Conservation (phyloP, 1,140 invertebrate species). For the Grapholita molesta region DNA sequence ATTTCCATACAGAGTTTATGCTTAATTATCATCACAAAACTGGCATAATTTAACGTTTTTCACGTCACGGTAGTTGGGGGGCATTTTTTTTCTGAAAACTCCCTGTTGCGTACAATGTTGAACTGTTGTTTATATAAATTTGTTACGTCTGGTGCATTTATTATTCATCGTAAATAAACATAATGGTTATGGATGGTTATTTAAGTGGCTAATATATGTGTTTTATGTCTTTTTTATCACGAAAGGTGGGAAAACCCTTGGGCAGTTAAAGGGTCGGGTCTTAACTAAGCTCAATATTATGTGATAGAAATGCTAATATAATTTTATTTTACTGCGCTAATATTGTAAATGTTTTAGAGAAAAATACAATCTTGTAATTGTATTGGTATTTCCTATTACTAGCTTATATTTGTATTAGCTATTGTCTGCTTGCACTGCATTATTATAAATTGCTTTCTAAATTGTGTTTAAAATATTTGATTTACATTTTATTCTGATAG, state of each 20-base stretch:
- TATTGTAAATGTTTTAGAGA: background rate
- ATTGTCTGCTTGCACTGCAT: too few relatives aligned
- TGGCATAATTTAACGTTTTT: too few relatives aligned
- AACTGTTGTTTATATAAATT: background rate
- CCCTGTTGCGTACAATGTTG: too few relatives aligned
- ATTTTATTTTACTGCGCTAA: background rate
- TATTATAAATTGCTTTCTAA: too few relatives aligned
- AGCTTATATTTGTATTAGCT: too few relatives aligned
- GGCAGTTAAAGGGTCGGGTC: slow-evolving; percentile 9
- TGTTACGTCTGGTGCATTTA: background rate
- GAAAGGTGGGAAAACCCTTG: slow-evolving; percentile 13
- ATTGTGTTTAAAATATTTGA: too few relatives aligned
- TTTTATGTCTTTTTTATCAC: slow-evolving; percentile 12
- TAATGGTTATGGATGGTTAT: slow-evolving; percentile 15
- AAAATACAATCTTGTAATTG: background rate
- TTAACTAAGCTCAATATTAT: background rate
- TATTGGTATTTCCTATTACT: background rate
- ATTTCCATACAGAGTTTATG: too few relatives aligned
- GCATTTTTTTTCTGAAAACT: too few relatives aligned
- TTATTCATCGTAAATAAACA: slow-evolving; percentile 9
- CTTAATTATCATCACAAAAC: too few relatives aligned
- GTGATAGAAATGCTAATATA: background rate
- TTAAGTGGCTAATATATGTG: slow-evolving; percentile 10
- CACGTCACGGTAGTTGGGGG: too few relatives aligned
- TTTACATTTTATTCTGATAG: too few relatives aligned